Conservation (phyloP, 2,113 vertebrate genomes). For the Salvator merianae region DNA sequence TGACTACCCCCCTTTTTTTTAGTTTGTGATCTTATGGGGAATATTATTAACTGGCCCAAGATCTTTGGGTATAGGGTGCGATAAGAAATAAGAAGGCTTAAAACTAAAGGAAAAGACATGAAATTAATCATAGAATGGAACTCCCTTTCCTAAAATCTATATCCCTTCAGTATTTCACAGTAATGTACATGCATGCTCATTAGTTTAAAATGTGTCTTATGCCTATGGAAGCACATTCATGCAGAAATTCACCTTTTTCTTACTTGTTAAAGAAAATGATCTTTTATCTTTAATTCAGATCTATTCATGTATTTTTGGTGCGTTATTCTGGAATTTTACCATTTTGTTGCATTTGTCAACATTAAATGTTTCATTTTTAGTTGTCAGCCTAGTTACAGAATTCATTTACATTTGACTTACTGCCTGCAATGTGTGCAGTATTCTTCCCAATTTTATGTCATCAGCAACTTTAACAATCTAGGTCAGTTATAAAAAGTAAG, state of each 20-base stretch:
- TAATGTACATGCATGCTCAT: slow-evolving; percentile 18
- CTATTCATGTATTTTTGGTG: slow-evolving; percentile 11
- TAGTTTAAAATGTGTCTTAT: slow-evolving; percentile 30
- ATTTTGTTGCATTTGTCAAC: slow-evolving; percentile 49
- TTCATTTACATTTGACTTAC: slow-evolving; percentile 59
- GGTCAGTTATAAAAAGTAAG: slow-evolving; percentile 50
- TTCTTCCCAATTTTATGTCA: slow-evolving; percentile 42
- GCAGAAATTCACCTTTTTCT: not conserved
- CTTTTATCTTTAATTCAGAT: slow-evolving; percentile 16
- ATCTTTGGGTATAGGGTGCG: too few species aligned
- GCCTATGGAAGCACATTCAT: slow-evolving; percentile 10
- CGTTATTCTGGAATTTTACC: slow-evolving; percentile 34
- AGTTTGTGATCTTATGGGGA: too few species aligned
- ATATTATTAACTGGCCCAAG: too few species aligned
- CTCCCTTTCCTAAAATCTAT: not conserved
- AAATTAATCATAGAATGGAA: too few species aligned
- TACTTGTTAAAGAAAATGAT: not conserved
- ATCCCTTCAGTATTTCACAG: not conserved
- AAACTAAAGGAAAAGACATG: too few species aligned
- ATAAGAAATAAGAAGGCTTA: too few species aligned
- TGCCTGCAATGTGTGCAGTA: slow-evolving; percentile 44
- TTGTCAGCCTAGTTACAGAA: slow-evolving; percentile 54
- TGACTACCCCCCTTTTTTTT: too few species aligned
- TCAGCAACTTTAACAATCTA: slow-evolving; percentile 53
- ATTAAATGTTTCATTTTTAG: slow-evolving; percentile 54